Base-by-base conservation (phyloP, 1,140 invertebrate species). In the Battus philenor region DNA sequence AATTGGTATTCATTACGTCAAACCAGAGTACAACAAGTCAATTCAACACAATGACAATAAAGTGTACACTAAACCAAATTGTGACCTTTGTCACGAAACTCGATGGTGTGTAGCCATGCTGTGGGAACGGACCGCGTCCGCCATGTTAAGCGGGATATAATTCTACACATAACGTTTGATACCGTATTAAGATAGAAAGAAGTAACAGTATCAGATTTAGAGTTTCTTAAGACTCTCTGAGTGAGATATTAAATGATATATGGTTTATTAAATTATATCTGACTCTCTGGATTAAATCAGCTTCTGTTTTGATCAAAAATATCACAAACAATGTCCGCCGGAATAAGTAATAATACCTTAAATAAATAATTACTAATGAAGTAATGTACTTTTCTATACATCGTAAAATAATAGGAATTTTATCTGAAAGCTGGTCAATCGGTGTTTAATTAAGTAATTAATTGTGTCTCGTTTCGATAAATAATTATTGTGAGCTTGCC, bases 31-130 rank as follows among this genome's bases (percentile, higher is more conserved):
- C 38, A 16, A 41, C 20, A 41, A 29, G 15, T 17, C 13, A 41
- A 34, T 4, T 41, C 38, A 15, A 29, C 15, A 41, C 38, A 34
- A 26, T 6, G 36, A 41, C 38, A 41, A 33, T 26, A 38, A 46
- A 44, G 27, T 34, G n/a, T 9, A 27, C 22, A 29, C 44, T 46
- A 46, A 50, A 55, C 44, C 48, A 46, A 50, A 55, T 59, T 46
- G 55, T 54, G 50, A 58, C 55, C 50, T 62, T 46, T 49, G 51
- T 62, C 59, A 62, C 51, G 59, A 58, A 57, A 47, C 46, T 8
- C 41, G 41, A 47, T 54, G 41, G 54, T 54, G 54, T 55, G 59
- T 41, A 31, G 27, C 46, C 20, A 43, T 47, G 36, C 33, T 56
- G 48, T 57, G 59, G 44, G 59, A 62, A 62, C 51, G 46, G 36